A percentile compares a stretch with the other conserved stretches of the same genome.
phyloP scores from a whole-genome alignment of 2,888 invertebrate species.

The Apodemia duryi region DNA sequence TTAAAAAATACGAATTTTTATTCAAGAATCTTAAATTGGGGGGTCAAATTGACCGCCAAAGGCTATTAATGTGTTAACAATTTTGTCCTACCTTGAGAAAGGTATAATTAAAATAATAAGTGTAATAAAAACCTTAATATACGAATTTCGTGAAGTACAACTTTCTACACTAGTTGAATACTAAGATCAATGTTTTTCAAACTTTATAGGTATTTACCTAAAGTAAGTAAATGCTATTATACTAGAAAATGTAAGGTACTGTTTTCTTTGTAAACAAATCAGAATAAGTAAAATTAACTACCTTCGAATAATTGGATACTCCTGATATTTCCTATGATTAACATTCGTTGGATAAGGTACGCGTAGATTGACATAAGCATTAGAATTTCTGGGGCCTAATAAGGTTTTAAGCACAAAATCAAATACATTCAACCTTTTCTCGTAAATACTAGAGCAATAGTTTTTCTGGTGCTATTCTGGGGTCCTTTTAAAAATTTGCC shows the following conservation, averaged over 20 bases:
- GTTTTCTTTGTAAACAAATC: slow-evolving; percentile 8
- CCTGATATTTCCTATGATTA: no score
- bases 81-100: not conserved
- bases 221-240: slow-evolving; percentile 7
- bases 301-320: not conserved
- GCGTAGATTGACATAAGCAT: no score
- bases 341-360: no score
- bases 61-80: not conserved
- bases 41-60: not conserved
- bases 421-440: no score
- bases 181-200: slow-evolving; percentile 13
- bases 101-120: not conserved
- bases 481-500: no score
- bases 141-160: slow-evolving; percentile 13
- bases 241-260: not conserved
- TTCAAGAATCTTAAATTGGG: not conserved
- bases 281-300: not conserved
- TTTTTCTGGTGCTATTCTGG: no score
- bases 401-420: no score
- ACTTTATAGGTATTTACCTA: slow-evolving; percentile 7
- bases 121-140: slow-evolving; percentile 11
- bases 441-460: no score
- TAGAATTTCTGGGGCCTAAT: no score
- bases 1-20: no score
- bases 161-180: slow-evolving; percentile 11